Base-by-base conservation (phyloP, 2,113 vertebrate species). In the Nothobranchius kuhntae region DNA sequence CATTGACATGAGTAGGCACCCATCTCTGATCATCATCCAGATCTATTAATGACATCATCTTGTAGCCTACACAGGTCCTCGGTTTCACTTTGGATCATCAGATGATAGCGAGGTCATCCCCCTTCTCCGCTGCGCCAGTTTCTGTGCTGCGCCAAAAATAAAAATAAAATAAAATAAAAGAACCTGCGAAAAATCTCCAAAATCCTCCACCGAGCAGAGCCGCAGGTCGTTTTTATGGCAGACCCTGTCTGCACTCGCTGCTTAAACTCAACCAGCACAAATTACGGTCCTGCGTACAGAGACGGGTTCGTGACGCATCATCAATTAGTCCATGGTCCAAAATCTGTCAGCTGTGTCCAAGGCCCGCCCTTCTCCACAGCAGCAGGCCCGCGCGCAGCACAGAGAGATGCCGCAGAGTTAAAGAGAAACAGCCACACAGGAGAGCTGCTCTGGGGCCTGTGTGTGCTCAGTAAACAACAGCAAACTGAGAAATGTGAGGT, bases 1-100 rank as follows among this genome's bases (percentile, higher is more conserved):
- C 95, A 89, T 98, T 96, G 65, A 98, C 95, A 72, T 97, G 96
- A 44, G 95, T 98, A 73, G 96, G 96, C 44, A 95, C 88, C 96
- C 96, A 98, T 61, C 94, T 87, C 88, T 94, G 91, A 9, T 95
- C 92, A n/a, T 94, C 92, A 68, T 94, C 91, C 80, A 88, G 86
- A 24, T 89, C 86, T 65, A 91, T 87, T 40, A 86, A 74, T 54
- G 86, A 89, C 87, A 89, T 90, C 87, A 89, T 87, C 70, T 80
- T 88, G 73, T 52, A 21, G 21, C 21, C 21, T 21, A 68, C 36
- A 21, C n/a, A 46, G 42, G 30, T 45, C 48, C 48, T 13, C 17
- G 48, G 15, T 12, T 40, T 9, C 38, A 9, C 12, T 21, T 10
- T 17, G 64, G 54, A 15, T 13, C 13, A 11, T 35, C 61, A 4